phyloP scores from a whole-genome alignment of 1,140 invertebrate species.

The Zaprionus vittiger region DNA sequence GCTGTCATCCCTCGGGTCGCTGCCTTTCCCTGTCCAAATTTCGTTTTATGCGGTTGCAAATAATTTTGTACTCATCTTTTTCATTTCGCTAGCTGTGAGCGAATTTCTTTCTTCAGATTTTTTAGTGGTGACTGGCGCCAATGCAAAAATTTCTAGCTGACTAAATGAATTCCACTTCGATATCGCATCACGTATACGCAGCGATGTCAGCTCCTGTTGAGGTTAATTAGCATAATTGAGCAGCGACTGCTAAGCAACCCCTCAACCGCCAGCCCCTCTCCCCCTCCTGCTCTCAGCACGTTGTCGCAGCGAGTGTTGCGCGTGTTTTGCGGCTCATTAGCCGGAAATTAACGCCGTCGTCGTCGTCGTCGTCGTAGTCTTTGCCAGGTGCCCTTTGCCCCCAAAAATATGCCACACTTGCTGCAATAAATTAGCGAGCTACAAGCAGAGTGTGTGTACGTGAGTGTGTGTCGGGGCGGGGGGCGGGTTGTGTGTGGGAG shows the following conservation, averaged over 20 bases:
- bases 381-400: slow-evolving; percentile 52
- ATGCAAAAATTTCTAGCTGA: slow-evolving; percentile 34
- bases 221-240: slow-evolving; percentile 73
- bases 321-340: slow-evolving; percentile 75
- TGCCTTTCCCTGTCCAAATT: slow-evolving; percentile 32
- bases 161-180: slow-evolving; percentile 28
- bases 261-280: background rate
- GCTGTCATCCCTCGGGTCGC: slow-evolving; percentile 4
- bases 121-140: slow-evolving; percentile 63
- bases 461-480: background rate
- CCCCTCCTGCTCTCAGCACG: background rate
- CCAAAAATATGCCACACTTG: slow-evolving; percentile 73
- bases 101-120: slow-evolving; percentile 27
- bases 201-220: slow-evolving; percentile 27
- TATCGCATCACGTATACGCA: slow-evolving; percentile 54
- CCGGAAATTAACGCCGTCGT: slow-evolving; percentile 72
- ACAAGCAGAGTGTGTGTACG: slow-evolving; percentile 26
- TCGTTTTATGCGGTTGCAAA: slow-evolving; percentile 54
- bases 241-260: slow-evolving; percentile 6
- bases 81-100: slow-evolving; percentile 21
- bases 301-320: slow-evolving; percentile 24
- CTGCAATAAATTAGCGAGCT: slow-evolving; percentile 73
- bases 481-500: slow-evolving; percentile 38
- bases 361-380: slow-evolving; percentile 11
- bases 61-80: slow-evolving; percentile 54